Evolutionary conservation across 1,140 invertebrate species (phyloP).

Genomic region (Leptinotarsa defecta): DNA sequence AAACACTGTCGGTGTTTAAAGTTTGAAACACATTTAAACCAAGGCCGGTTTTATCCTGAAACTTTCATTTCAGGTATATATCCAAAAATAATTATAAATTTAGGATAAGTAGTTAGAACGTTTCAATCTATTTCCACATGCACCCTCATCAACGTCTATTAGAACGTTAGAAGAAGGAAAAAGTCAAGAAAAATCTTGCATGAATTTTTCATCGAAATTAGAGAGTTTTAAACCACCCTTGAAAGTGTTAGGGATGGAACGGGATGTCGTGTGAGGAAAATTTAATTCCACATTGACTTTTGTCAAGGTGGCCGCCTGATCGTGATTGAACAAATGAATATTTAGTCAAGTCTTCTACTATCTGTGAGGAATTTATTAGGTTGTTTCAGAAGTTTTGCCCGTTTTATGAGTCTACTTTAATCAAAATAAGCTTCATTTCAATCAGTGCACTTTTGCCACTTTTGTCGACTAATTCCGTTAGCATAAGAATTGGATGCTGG

Average conservation of each 20-base stretch:
- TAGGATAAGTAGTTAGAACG: constrained; percentile 16
- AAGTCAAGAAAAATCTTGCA: constrained; percentile 25
- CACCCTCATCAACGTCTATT: constrained; percentile 31
- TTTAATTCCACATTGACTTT: background rate
- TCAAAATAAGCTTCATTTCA: too few species aligned
- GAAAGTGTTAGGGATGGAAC: constrained; percentile 14
- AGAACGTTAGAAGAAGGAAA: constrained; percentile 25
- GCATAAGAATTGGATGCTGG: too few species aligned
- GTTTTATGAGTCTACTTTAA: too few species aligned
- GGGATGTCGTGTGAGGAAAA: background rate
- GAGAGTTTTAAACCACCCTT: constrained; percentile 25
- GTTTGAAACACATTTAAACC: too few species aligned
- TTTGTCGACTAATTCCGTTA: too few species aligned
- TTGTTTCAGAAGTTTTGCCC: too few species aligned
- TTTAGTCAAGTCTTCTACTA: too few species aligned
- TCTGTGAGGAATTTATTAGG: too few species aligned
- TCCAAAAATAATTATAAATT: constrained; percentile 18
- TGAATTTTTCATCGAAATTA: constrained; percentile 24
- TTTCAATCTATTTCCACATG: constrained; percentile 24
- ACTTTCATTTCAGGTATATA: constrained; percentile 1
- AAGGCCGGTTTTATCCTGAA: background rate
- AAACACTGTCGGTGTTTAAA: too few species aligned
- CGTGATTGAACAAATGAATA: too few species aligned
- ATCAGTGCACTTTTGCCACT: too few species aligned
- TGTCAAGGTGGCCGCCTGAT: background rate